Evolutionary conservation across 2,888 invertebrate genomes (phyloP).

Genomic region (Lamellibrachia satsuma): DNA sequence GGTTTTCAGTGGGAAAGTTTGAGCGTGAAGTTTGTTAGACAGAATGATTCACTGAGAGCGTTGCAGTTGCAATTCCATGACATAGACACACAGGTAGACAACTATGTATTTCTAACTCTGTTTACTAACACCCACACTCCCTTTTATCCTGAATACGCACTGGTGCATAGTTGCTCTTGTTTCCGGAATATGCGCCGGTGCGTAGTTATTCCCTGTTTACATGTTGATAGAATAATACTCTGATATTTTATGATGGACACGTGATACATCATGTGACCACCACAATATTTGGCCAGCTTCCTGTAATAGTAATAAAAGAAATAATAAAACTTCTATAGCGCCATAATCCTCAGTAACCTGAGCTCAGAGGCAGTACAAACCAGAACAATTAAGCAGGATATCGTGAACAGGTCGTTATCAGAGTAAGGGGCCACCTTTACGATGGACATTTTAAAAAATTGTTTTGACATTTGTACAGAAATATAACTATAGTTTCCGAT

Average conservation of each 20-base stretch:
- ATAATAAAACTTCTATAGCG: too few relatives aligned
- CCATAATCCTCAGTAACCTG: too few relatives aligned
- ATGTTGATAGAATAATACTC: background rate
- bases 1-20: slow-evolving; percentile 11
- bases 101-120: background rate
- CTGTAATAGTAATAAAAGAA: too few relatives aligned
- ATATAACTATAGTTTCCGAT: too few relatives aligned
- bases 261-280: too few relatives aligned
- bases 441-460: too few relatives aligned
- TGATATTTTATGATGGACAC: background rate
- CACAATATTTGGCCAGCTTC: too few relatives aligned
- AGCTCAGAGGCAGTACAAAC: too few relatives aligned
- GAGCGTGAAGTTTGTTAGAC: background rate
- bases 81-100: slow-evolving; percentile 10
- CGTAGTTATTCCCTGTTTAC: background rate
- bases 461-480: too few relatives aligned
- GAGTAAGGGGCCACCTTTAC: too few relatives aligned
- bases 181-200: background rate
- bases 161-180: background rate
- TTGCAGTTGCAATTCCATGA: slow-evolving; percentile 13
- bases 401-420: too few relatives aligned
- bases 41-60: background rate
- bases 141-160: background rate
- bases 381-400: too few relatives aligned
- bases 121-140: background rate